Evolutionary conservation across 2,113 vertebrate genomes (phyloP).

Genomic region (Prietella phreatophila): DNA sequence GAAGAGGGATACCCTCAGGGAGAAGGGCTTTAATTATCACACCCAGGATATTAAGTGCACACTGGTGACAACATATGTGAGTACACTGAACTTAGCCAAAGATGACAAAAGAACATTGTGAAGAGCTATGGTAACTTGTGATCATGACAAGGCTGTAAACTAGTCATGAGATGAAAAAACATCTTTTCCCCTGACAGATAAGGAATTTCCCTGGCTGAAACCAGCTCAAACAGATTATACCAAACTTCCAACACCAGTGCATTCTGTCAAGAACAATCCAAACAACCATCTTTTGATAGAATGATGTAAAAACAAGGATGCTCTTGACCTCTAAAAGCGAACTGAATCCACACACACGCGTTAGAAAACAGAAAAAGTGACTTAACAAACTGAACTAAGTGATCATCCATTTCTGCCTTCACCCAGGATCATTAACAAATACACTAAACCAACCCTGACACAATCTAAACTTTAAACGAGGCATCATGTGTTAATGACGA

Average conservation of each 20-base stretch:
- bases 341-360: neutral
- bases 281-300: neutral
- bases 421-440: slow-evolving; percentile 41
- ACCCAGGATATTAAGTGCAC: slow-evolving; percentile 49
- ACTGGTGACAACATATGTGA: neutral
- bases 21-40: slow-evolving; percentile 80
- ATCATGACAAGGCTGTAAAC: neutral
- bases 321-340: neutral
- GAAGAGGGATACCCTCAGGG: slow-evolving; percentile 81
- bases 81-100: neutral
- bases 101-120: neutral
- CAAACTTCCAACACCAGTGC: neutral
- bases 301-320: neutral
- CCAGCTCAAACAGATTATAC: neutral
- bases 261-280: too few relatives aligned
- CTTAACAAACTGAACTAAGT: neutral
- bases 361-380: neutral
- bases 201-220: neutral
- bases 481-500: neutral
- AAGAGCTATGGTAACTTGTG: neutral
- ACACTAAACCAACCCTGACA: neutral
- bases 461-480: slow-evolving; percentile 37
- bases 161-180: neutral
- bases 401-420: neutral
- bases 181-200: neutral